phyloP scores from a whole-genome alignment of 2,888 invertebrate species.

The Aphodius sticticus region DNA sequence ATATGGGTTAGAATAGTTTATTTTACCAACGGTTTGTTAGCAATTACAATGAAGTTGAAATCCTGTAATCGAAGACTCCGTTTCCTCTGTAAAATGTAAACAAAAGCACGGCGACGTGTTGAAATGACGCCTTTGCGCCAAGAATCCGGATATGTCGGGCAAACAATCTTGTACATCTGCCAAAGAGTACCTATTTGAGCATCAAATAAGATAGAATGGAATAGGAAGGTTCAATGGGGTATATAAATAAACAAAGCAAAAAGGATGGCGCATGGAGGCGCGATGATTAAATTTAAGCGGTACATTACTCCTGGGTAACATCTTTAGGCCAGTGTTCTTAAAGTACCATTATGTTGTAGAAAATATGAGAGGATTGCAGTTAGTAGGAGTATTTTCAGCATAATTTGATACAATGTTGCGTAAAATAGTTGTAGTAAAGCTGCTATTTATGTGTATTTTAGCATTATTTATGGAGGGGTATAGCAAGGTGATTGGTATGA shows the following conservation, averaged over 20 bases:
- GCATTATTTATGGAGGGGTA: too few relatives aligned
- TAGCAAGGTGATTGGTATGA: too few relatives aligned
- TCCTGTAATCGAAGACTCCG: background rate
- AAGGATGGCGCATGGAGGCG: background rate
- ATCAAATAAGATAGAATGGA: background rate
- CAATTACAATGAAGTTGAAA: background rate
- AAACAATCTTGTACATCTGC: background rate
- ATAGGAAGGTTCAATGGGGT: background rate
- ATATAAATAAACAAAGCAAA: background rate
- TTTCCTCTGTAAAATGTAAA: background rate
- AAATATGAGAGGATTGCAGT: too few relatives aligned
- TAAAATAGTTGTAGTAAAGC: too few relatives aligned
- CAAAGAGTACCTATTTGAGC: background rate
- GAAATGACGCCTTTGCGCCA: background rate
- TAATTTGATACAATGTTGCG: too few relatives aligned
- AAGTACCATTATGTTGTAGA: too few relatives aligned
- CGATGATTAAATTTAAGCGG: background rate
- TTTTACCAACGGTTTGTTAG: background rate
- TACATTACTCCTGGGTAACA: background rate
- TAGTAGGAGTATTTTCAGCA: too few relatives aligned
- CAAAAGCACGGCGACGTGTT: background rate
- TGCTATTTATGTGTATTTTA: too few relatives aligned
- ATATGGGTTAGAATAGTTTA: background rate
- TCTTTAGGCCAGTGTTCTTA: too few relatives aligned
- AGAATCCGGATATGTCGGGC: background rate